Base-by-base conservation (phyloP, 2,888 invertebrate genomes). In the Antheraea yamamai region DNA sequence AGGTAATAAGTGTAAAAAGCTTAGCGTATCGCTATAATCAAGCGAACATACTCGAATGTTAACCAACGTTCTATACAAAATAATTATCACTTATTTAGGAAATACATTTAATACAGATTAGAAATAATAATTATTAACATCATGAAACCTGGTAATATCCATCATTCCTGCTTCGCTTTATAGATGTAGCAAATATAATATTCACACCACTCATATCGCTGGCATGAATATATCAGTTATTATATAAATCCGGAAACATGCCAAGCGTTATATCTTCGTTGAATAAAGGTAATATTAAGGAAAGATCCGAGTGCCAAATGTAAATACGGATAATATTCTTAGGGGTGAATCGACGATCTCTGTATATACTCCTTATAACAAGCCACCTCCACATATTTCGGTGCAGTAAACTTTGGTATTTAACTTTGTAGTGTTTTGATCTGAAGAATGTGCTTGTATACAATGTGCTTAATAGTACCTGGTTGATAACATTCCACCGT, bases 271-370 rank as follows among this genome's bases (percentile, higher is more conserved):
- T 66, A 30, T 66, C 26, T 14, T 66, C 26, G 30, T 66, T 16
- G 16, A 20, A 66, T 66, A 30, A 3, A 66, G 64, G 14, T 30
- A 30, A 66, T 30, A 66, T 66, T 30, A 66, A 30, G 64, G 30
- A 30, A 30, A 66, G 64, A 66, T 66, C 30, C 30, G 64, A 66
- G 64, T 66, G 64, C 64, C 64, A 66, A 66, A 66, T 61, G 61
- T 61, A 61, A 61, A 61, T 61, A 61, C n/a, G 10, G 23, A 7
- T 30, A 66, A 66, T 66, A 66, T 30, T 66, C 64, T 66, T 30
- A 26, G 14, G 30, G 64, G 64, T 16, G 6, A 30, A 6, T 23
- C 26, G 14, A 16, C 26, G 14, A 26, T 26, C 12, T 64, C 64
- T 64, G 26, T 66, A 4, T 23, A 61, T 61, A 23, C 61, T 23